These are phyloP conservation scores for Troides aeacus DNA, from an alignment of 2,888 invertebrate genomes.

Conservation along the genomic window DNA sequence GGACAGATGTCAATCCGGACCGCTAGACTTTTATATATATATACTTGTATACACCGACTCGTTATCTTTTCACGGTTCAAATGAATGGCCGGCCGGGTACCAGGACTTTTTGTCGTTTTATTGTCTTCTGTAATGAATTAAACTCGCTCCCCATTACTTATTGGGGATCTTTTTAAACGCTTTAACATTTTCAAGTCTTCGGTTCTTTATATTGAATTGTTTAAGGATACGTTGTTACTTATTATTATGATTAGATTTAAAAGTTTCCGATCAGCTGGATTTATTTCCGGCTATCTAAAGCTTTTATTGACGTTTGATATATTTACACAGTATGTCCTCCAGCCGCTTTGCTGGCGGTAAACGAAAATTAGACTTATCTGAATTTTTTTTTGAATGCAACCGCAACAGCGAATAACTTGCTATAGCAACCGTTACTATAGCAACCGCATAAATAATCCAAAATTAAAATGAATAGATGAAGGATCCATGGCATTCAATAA, in stretches of 20 bases:
- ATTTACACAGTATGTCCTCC: no score
- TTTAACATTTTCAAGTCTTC: not conserved
- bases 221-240: not conserved
- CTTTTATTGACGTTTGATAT: no score
- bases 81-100: constrained; percentile 46
- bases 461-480: no score
- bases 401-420: no score
- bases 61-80: constrained; percentile 39
- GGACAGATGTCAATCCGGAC: constrained; percentile 74
- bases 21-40: constrained; percentile 42
- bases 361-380: no score
- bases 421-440: no score
- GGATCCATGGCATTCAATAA: no score
- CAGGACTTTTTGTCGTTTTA: constrained; percentile 55
- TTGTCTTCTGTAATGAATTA: constrained; percentile 62
- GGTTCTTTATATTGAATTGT: not conserved
- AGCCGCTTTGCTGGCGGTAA: no score
- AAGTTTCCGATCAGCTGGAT: no score
- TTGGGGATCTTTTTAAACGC: not conserved
- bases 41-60: constrained; percentile 26
- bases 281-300: no score
- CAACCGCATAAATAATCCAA: no score
- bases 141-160: constrained; percentile 26
- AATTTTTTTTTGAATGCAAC: no score
- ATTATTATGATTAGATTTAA: not conserved